Evolutionary conservation across 2,888 invertebrate genomes (phyloP), one percentile per base, ranked within the genome.

Genomic region (Deladenus siricidicola): DNA sequence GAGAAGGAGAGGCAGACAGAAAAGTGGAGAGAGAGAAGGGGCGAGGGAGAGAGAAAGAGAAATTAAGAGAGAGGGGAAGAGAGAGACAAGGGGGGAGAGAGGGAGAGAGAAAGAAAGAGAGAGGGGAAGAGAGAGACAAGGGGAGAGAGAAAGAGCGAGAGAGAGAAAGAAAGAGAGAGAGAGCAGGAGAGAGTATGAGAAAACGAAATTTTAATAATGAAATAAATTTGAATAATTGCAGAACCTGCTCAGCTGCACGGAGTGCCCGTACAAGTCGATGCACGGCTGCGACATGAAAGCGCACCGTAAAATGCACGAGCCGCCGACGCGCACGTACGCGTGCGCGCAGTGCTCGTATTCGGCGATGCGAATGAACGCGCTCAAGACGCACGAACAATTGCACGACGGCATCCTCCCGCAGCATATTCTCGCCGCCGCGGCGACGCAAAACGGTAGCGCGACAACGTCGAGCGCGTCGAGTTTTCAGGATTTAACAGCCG

Each of bases 241-340:
- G 53, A 39, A 53, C n/a, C 24, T 53, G n/a, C 24, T 53, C 1
- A 34, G 39, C 44, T 64, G 64, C 26, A 49, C 53, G 19, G 44
- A 58, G 21, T 64, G 64, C 47, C 64, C 64, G 28, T 64, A 64
- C 50, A 51, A 56, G 4, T 49, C 54, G 39, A 64, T 65, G 45
- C 64, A 64, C 59, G 63, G 63, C 47, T 64, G 64, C 43, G 64
- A 64, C 48, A 64, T 64, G 64, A 64, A 64, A 45, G 64, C 64
- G 3, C 64, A 64, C 42, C 39, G 52, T 30, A 58, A 59, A 34
- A 64, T 65, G 60, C 60, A 60, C 51, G 29, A 43, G 45, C 43
- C 24, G 26, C 43, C 24, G 19, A 48, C 28, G 55, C 19, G 45
- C 10, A 43, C 48, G 17, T 60, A 60, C 42, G n/a, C 48, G 3